A percentile compares a stretch with the other conserved stretches of the same genome.
These are phyloP conservation scores for Pecten maximus DNA, from an alignment of 2,888 invertebrate genomes.

Conservation along the genomic window DNA sequence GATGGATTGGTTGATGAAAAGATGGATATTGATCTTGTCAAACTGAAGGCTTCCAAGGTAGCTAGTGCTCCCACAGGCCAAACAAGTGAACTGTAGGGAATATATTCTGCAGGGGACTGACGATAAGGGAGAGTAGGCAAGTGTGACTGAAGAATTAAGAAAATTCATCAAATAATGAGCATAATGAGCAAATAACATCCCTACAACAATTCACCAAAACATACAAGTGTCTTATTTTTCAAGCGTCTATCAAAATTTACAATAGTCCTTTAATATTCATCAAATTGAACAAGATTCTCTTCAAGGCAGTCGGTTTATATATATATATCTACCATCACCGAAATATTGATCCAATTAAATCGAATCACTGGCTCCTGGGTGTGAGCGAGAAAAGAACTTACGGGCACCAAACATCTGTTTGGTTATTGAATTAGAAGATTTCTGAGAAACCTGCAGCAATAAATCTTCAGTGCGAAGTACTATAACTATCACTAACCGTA, in stretches of 20 bases:
- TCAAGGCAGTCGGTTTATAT: not conserved
- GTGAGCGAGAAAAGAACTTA: not conserved
- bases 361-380: not conserved
- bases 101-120: too few relatives aligned
- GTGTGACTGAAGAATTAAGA: too few relatives aligned
- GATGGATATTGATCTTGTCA: too few relatives aligned
- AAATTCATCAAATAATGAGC: too few relatives aligned
- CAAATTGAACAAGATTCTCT: not conserved
- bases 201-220: not conserved
- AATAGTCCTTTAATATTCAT: not conserved
- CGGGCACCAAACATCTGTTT: not conserved
- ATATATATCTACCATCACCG: not conserved
- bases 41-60: too few relatives aligned
- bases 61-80: too few relatives aligned
- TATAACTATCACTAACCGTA: not conserved
- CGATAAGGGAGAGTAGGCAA: too few relatives aligned
- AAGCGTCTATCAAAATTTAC: not conserved
- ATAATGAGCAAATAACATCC: not conserved
- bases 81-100: too few relatives aligned
- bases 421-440: slow-evolving; percentile 11
- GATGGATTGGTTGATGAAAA: too few relatives aligned
- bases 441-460: not conserved
- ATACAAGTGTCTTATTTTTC: not conserved
- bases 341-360: not conserved
- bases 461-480: not conserved